phyloP scores from a whole-genome alignment of 2,888 invertebrate genomes.

The Toxonevra muliebris region DNA sequence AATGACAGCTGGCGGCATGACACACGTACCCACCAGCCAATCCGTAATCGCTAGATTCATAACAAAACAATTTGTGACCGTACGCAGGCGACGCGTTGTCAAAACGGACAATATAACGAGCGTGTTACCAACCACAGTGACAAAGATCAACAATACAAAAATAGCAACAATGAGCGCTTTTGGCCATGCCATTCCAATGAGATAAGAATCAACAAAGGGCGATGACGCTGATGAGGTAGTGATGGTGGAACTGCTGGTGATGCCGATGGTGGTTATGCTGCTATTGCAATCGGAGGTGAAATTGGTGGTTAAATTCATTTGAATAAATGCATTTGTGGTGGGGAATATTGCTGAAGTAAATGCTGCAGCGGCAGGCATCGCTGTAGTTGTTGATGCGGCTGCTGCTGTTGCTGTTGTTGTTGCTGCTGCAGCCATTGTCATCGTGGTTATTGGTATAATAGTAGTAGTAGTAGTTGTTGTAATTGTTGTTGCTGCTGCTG shows the following conservation, averaged over 20 bases:
- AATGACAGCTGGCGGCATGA: constrained; percentile 93
- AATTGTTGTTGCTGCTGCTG: not conserved
- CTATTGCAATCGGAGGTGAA: constrained; percentile 6
- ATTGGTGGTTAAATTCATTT: constrained; percentile 11
- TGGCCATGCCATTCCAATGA: constrained; percentile 68
- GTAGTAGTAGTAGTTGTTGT: not conserved
- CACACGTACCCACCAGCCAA: constrained; percentile 90
- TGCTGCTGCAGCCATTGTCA: constrained; percentile 17
- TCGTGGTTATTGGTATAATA: constrained; percentile 2
- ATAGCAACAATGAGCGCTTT: constrained; percentile 68
- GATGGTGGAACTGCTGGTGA: constrained; percentile 2
- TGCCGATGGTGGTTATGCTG: not conserved
- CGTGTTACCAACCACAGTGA: constrained; percentile 85
- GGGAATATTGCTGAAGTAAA: constrained; percentile 8
- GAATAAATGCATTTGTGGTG: constrained; percentile 22
- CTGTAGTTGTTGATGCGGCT: constrained; percentile 14
- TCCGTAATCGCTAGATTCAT: constrained; percentile 94
- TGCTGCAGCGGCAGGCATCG: constrained; percentile 13
- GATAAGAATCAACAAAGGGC: constrained; percentile 46
- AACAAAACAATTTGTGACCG: constrained; percentile 95
- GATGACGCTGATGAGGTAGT: constrained; percentile 10
- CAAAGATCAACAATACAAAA: constrained; percentile 74
- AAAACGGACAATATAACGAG: constrained; percentile 89
- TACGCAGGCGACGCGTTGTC: constrained; percentile 85
- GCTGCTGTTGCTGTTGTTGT: constrained; percentile 29